Conservation (phyloP, 2,113 vertebrate genomes). For the Pedetes capensis region DNA sequence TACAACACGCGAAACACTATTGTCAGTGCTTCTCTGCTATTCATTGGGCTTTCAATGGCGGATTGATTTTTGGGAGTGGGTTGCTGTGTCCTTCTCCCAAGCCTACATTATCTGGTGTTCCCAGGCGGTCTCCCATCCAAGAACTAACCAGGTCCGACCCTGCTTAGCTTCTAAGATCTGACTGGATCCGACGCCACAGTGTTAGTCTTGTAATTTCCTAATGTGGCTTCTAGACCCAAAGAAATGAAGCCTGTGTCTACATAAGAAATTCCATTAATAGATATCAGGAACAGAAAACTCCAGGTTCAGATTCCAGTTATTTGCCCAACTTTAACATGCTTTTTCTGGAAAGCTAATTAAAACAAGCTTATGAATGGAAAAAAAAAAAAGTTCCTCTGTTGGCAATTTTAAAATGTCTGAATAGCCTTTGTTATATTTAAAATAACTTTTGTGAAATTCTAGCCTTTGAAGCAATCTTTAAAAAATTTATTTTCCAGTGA, state of each 20-base stretch:
- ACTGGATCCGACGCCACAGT: no score
- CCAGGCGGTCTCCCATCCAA: no score
- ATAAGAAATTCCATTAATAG: not conserved
- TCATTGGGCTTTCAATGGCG: no score
- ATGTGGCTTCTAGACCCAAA: not conserved
- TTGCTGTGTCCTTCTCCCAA: no score
- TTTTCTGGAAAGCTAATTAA: not conserved
- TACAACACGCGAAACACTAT: no score
- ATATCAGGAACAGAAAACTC: not conserved
- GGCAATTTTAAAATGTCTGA: not conserved
- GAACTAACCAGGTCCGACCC: no score
- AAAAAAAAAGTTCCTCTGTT: not conserved
- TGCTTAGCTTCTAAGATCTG: no score
- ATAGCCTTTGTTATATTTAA: constrained; percentile 23
- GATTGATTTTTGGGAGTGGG: no score
- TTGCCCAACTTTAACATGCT: not conserved
- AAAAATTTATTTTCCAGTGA: not conserved
- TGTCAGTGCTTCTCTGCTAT: no score
- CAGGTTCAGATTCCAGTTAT: not conserved
- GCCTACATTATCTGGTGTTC: no score
- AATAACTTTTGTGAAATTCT: not conserved
- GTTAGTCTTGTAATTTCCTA: not conserved
- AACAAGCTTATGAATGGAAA: constrained; percentile 1
- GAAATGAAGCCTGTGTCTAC: not conserved
- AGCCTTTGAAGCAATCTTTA: not conserved